Evolutionary conservation across 2,888 invertebrate species (phyloP), one percentile per base, ranked within the genome.

Genomic region (Nebria salina): DNA sequence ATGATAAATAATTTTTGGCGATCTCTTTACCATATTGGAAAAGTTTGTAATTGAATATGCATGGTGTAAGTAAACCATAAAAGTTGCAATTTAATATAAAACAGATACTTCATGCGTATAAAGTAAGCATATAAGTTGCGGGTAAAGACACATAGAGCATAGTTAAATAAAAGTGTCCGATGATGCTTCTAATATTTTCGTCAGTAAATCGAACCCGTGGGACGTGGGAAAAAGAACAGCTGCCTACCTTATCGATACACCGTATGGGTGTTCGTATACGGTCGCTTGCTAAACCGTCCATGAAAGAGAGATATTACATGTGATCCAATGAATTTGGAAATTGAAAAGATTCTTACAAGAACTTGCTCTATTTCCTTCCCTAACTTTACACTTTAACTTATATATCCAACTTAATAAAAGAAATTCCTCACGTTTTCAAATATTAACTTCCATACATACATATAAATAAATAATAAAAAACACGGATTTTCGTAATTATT

Each of bases 291-390:
- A 26, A 9, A 64, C 34, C 75, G 13, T 26, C 65, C 4, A 41
- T 72, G 26, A 43, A 77, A 64, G 75, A 76, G 75, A 76, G 72
- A 77, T 77, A 72, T 77, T 77, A 77, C 77, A 77, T 77, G 72
- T 77, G 77, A 77, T 77, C 72, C 72, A 77, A 77, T 72, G 72
- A 77, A 77, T 77, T 77, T 77, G 77, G 77, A 77, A 77, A 77
- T 77, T 77, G 77, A 77, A 77, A 77, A 77, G 72, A 64, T 15
- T 77, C 77, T 72, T 72, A 11, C 34, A 72, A 34, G 77, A 34
- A 34, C 34, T 34, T 34, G 34, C 34, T 34, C 34, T 5, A 34
- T 34, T 34, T 34, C 34, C 34, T 34, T 34, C 34, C 0, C 34
- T 34, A 34, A 34, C 34, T 34, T 34, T 34, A 34, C 34, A 34